phyloP scores from a whole-genome alignment of 2,888 invertebrate genomes.

The Acleris laterana region DNA sequence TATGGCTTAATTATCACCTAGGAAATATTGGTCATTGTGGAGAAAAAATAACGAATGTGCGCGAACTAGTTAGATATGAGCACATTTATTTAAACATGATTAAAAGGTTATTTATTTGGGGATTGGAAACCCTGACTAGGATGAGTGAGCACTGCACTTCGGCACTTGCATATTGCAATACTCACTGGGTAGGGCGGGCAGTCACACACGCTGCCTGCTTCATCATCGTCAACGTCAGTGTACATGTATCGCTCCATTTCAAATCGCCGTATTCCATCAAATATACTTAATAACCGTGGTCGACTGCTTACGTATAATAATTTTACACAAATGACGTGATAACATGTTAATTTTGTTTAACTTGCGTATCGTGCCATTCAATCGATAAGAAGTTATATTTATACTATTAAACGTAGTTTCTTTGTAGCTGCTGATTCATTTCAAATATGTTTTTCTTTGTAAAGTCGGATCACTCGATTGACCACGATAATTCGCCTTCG shows the following conservation, averaged over 20 bases:
- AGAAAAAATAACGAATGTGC: too few species aligned
- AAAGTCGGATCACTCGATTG: too few species aligned
- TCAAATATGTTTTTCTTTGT: too few species aligned
- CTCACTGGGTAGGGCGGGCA: neutral
- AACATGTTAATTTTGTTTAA: conserved; percentile 10
- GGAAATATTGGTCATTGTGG: too few species aligned
- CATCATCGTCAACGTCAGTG: conserved; percentile 48
- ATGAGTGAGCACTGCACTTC: too few species aligned
- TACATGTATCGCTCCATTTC: conserved; percentile 58
- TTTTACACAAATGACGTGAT: conserved; percentile 25
- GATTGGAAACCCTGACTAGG: too few species aligned
- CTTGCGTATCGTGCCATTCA: conserved; percentile 9
- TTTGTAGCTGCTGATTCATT: conserved; percentile 1
- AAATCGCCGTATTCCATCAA: conserved; percentile 6
- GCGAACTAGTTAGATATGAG: too few species aligned
- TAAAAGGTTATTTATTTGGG: too few species aligned
- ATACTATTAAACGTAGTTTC: conserved; percentile 7
- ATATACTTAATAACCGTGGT: neutral
- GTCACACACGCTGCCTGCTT: conserved; percentile 14
- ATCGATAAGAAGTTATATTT: conserved; percentile 20
- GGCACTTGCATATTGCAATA: neutral
- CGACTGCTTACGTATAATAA: conserved; percentile 24
- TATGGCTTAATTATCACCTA: too few species aligned
- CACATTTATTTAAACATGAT: too few species aligned
- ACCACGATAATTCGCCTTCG: too few species aligned